Conservation (phyloP, 2,888 invertebrate genomes). For the Graphium colonna region DNA sequence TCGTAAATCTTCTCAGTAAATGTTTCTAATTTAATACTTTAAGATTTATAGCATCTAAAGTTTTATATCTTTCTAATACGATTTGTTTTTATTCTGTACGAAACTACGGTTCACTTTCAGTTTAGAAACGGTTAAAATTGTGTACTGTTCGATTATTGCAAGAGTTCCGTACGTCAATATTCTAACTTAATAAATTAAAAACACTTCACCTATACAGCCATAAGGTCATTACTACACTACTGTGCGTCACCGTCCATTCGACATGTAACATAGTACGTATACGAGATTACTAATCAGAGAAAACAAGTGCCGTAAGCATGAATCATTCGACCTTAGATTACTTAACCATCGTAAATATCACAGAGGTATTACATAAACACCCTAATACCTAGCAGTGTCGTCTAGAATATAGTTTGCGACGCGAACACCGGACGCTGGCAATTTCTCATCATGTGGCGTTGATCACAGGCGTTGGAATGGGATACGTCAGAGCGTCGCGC, state of each 20-base stretch:
- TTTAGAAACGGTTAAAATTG: no score
- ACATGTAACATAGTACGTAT: slow-evolving; percentile 28
- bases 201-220: slow-evolving; percentile 20
- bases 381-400: slow-evolving; percentile 32
- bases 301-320: slow-evolving; percentile 42
- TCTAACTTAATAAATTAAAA: background rate
- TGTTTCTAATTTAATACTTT: background rate
- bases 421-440: slow-evolving; percentile 65
- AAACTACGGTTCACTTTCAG: no score
- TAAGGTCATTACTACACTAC: slow-evolving; percentile 26
- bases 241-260: slow-evolving; percentile 39
- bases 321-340: slow-evolving; percentile 50
- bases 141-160: no score
- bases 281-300: slow-evolving; percentile 54
- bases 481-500: slow-evolving; percentile 37
- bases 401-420: slow-evolving; percentile 48
- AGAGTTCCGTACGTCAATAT: background rate
- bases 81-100: no score
- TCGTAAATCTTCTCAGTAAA: slow-evolving; percentile 25
- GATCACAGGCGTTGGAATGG: slow-evolving; percentile 72
- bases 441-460: slow-evolving; percentile 62
- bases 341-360: slow-evolving; percentile 69
- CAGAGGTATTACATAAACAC: slow-evolving; percentile 56
- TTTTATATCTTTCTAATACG: no score
- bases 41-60: no score